Percentiles rank a stretch among this genome's conserved stretches.
Conservation (phyloP, 2,888 invertebrate genomes). For the Linyphia triangularis region DNA sequence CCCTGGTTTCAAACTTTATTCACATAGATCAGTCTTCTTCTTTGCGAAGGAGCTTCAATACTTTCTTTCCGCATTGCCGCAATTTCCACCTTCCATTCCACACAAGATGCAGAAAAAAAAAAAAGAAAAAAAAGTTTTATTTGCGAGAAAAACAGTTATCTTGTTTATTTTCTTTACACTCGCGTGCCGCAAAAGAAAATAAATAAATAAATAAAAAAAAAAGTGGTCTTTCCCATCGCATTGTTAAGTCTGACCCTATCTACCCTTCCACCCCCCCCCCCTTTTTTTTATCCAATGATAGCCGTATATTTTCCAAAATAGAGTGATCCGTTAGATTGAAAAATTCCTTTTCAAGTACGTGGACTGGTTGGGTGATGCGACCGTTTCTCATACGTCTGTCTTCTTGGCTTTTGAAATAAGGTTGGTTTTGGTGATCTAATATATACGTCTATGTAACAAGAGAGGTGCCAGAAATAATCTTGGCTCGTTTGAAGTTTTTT, state of each 20-base stretch:
- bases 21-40: background rate
- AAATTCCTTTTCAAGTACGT: constrained; percentile 33
- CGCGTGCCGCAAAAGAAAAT: background rate
- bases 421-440: background rate
- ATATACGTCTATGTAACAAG: no score
- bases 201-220: no score
- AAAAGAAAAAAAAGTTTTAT: constrained; percentile 7
- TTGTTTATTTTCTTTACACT: constrained; percentile 11
- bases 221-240: background rate
- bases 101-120: no score
- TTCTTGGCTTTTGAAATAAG: background rate
- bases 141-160: constrained; percentile 10
- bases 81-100: background rate
- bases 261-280: background rate
- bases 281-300: constrained; percentile 32
- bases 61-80: background rate
- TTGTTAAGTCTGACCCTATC: background rate
- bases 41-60: background rate
- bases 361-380: constrained; percentile 3
- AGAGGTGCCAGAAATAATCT: no score
- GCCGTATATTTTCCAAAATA: constrained; percentile 36
- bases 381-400: background rate
- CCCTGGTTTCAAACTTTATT: no score
- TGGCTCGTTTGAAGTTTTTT: background rate
- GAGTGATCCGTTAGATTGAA: constrained; percentile 37